phyloP scores from a whole-genome alignment of 2,797 vertebrate genomes.

The Falco rusticolus region DNA sequence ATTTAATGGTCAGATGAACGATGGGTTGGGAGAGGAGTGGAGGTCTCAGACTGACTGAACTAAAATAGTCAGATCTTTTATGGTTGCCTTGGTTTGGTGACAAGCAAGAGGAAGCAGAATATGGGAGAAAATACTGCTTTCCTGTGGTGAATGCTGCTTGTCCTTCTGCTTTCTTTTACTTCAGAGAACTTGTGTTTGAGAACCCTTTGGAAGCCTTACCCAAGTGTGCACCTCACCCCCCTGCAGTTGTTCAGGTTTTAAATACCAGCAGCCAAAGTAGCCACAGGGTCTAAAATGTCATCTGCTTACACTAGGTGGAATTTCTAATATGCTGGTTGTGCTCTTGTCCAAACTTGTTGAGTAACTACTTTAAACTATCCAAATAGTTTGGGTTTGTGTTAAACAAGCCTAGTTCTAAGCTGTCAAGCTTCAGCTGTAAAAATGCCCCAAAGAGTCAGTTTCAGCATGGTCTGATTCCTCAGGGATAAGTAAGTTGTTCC shows the following conservation, averaged over 20 bases:
- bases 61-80: neutral
- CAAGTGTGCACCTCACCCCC: constrained; percentile 22
- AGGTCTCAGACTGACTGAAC: fast-evolving
- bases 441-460: neutral
- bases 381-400: neutral
- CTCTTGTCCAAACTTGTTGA: neutral
- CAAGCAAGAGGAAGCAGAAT: neutral
- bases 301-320: constrained; percentile 45
- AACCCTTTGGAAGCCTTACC: constrained; percentile 59
- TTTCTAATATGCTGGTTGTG: neutral
- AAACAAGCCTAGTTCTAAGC: neutral
- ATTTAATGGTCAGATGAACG: neutral
- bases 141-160: constrained; percentile 16
- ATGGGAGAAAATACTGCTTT: neutral
- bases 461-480: neutral
- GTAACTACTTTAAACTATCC: neutral
- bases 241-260: constrained; percentile 39
- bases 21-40: neutral
- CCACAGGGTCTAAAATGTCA: constrained; percentile 41
- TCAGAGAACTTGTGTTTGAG: constrained; percentile 56
- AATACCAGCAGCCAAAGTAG: constrained; percentile 38
- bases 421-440: neutral
- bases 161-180: constrained; percentile 19
- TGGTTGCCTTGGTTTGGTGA: neutral
- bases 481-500: neutral